These are phyloP conservation scores for Nemotelus pantherinus DNA, from an alignment of 2,888 invertebrate species.

Conservation along the genomic window DNA sequence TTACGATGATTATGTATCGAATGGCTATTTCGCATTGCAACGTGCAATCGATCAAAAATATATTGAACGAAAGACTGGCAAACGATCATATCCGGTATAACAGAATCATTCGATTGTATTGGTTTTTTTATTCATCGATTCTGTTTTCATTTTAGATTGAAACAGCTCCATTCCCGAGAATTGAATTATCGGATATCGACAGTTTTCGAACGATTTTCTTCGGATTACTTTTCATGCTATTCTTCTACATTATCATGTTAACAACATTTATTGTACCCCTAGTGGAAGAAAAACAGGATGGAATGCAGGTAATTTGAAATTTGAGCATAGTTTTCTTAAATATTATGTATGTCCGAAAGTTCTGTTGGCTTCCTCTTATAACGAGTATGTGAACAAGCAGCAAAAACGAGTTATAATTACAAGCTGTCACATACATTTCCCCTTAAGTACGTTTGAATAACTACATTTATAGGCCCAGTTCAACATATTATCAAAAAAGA, in stretches of 20 bases:
- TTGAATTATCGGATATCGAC: conserved; percentile 53
- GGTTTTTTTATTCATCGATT: background rate
- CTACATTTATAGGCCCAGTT: too few species aligned
- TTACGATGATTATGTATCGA: conserved; percentile 64
- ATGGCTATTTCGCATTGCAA: conserved; percentile 69
- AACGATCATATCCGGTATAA: conserved; percentile 50
- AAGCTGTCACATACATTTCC: too few species aligned
- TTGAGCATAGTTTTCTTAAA: too few species aligned
- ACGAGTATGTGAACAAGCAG: too few species aligned
- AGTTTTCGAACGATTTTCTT: conserved; percentile 56
- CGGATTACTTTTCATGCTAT: conserved; percentile 57
- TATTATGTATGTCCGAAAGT: too few species aligned
- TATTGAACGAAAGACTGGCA: conserved; percentile 59
- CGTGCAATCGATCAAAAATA: conserved; percentile 70
- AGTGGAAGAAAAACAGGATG: conserved; percentile 71
- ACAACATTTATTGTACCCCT: conserved; percentile 66
- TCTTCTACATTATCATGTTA: conserved; percentile 58
- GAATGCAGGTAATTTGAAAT: conserved; percentile 66
- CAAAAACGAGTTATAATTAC: too few species aligned
- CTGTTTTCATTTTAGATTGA: conserved; percentile 50
- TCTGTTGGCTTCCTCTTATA: too few species aligned
- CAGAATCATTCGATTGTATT: conserved; percentile 7
- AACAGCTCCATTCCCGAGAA: conserved; percentile 57
- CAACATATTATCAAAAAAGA: too few species aligned
- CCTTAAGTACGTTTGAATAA: too few species aligned